A percentile compares a stretch with the other conserved stretches of the same genome.
phyloP scores from a whole-genome alignment of 2,888 invertebrate species.

The Lepidochrysops patricia region DNA sequence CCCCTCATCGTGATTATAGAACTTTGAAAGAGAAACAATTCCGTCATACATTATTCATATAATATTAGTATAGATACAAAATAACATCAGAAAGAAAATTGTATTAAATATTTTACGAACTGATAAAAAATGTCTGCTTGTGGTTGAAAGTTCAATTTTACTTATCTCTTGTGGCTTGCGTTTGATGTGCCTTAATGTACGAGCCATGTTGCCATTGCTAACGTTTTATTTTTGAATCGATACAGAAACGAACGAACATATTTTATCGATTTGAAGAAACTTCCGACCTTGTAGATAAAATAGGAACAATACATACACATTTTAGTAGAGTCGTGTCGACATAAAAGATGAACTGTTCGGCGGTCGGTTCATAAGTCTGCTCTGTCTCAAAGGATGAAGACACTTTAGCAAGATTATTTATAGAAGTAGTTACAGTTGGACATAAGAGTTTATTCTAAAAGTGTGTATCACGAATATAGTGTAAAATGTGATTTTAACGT shows the following conservation, averaged over 20 bases:
- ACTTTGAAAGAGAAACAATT: too few species aligned
- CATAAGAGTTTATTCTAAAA: too few species aligned
- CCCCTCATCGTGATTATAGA: too few species aligned
- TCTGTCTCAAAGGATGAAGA: neutral
- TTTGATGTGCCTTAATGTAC: neutral
- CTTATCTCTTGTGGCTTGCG: neutral
- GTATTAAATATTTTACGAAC: neutral
- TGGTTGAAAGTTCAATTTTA: neutral
- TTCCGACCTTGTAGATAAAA: constrained; percentile 9
- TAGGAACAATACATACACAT: constrained; percentile 10
- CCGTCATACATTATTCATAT: too few species aligned
- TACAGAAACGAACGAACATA: neutral
- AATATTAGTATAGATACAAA: too few species aligned
- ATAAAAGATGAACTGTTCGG: neutral
- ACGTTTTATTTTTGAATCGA: neutral
- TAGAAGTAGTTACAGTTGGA: neutral
- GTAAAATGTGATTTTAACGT: too few species aligned
- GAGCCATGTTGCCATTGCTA: neutral
- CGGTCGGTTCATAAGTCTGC: neutral
- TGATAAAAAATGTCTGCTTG: neutral
- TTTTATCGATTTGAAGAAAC: constrained; percentile 6
- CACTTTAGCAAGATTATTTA: neutral
- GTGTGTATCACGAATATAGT: too few species aligned
- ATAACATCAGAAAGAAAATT: neutral
- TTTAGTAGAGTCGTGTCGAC: neutral